phyloP scores from a whole-genome alignment of 2,113 vertebrate genomes.

The Rhadina sibilatrix region DNA sequence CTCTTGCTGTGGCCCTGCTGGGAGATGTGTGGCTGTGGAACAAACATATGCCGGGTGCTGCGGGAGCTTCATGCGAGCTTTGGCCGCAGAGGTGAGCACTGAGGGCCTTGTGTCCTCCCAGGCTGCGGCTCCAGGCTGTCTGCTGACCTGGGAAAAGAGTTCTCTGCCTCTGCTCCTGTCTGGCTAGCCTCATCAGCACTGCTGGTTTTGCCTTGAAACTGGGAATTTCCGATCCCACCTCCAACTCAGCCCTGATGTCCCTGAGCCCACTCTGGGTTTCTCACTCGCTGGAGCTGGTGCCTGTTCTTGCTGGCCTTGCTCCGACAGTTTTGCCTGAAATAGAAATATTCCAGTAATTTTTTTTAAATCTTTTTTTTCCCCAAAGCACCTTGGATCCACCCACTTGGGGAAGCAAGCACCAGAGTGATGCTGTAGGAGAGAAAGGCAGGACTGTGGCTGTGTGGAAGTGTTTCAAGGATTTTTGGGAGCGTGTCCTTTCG shows the following conservation, averaged over 20 bases:
- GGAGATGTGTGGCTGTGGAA: background rate
- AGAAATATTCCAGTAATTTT: background rate
- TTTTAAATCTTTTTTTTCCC: background rate
- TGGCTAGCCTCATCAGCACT: background rate
- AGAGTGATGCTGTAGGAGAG: too few relatives aligned
- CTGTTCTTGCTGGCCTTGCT: background rate
- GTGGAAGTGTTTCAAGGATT: background rate
- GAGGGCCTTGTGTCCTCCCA: background rate
- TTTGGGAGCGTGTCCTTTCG: background rate
- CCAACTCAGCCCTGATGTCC: rapidly evolving
- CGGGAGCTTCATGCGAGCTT: background rate
- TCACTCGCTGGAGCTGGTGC: background rate
- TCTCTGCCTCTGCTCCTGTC: background rate
- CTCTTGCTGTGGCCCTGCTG: background rate
- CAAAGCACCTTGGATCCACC: background rate
- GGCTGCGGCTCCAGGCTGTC: background rate
- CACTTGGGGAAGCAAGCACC: background rate
- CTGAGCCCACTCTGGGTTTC: rapidly evolving
- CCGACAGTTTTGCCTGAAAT: background rate
- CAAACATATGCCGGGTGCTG: background rate
- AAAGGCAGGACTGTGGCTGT: background rate
- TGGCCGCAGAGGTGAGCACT: background rate
- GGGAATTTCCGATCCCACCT: background rate
- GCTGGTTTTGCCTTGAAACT: background rate
- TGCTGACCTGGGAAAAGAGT: background rate